phyloP scores from a whole-genome alignment of 2,888 invertebrate genomes.

The Willowsia nigromaculata region DNA sequence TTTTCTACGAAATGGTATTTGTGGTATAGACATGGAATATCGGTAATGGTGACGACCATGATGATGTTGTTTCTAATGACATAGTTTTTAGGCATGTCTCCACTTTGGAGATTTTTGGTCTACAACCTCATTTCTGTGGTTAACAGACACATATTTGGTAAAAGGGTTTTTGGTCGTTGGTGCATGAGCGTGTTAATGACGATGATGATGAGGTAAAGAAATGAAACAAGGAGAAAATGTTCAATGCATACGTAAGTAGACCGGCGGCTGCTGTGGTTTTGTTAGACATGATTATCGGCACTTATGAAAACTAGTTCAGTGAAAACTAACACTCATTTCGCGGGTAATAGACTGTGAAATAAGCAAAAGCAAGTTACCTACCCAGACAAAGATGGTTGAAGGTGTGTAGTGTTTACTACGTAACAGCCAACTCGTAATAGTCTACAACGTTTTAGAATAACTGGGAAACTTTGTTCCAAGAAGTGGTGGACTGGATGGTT shows the following conservation, averaged over 20 bases:
- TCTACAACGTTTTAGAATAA: too few relatives aligned
- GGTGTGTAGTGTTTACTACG: too few relatives aligned
- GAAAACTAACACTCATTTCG: conserved; percentile 41
- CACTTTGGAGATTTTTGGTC: not conserved
- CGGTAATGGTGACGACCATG: not conserved
- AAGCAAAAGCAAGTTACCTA: too few relatives aligned
- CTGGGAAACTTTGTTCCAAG: too few relatives aligned
- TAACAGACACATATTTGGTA: not conserved
- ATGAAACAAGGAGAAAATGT: not conserved
- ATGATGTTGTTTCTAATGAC: not conserved
- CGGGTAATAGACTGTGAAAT: conserved; percentile 38
- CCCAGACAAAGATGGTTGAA: too few relatives aligned
- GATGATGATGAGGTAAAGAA: not conserved
- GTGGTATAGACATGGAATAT: too few relatives aligned
- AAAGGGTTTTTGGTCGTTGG: not conserved
- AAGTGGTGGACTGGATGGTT: too few relatives aligned
- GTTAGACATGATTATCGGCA: conserved; percentile 57
- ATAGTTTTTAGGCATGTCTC: not conserved
- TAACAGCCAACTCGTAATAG: too few relatives aligned
- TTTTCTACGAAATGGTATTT: too few relatives aligned
- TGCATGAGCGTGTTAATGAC: not conserved
- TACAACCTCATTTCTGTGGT: not conserved
- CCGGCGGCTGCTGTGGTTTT: not conserved
- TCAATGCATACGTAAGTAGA: not conserved
- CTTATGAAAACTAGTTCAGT: conserved; percentile 30